phyloP scores from a whole-genome alignment of 1,140 invertebrate species.

The Drosophila ogumai region DNA sequence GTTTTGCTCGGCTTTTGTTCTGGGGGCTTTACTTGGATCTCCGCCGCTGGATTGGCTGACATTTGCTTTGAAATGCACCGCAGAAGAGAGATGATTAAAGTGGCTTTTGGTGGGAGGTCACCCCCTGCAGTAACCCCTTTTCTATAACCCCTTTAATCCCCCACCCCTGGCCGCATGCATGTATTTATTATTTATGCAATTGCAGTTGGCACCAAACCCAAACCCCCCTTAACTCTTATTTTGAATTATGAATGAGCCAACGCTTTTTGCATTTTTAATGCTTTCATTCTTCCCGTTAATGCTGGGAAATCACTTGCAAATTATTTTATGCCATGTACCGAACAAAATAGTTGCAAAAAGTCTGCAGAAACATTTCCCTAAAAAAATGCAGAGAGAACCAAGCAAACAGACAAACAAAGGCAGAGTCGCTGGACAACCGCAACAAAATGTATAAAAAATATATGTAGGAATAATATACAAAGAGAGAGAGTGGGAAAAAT shows the following conservation, averaged over 20 bases:
- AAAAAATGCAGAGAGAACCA: slow-evolving; percentile 7
- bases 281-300: slow-evolving; percentile 59
- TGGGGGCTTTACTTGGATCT: slow-evolving; percentile 52
- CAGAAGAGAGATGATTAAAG: slow-evolving; percentile 72
- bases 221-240: slow-evolving; percentile 10
- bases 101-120: slow-evolving; percentile 55
- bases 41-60: slow-evolving; percentile 41
- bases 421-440: slow-evolving; percentile 39
- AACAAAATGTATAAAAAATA: slow-evolving; percentile 7
- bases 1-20: slow-evolving; percentile 26
- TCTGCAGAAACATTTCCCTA: slow-evolving; percentile 17
- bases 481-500: neutral
- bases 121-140: neutral
- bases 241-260: slow-evolving; percentile 56
- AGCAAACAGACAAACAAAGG: slow-evolving; percentile 48
- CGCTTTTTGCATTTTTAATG: slow-evolving; percentile 73
- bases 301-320: slow-evolving; percentile 71
- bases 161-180: slow-evolving; percentile 1
- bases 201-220: slow-evolving; percentile 35
- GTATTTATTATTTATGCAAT: slow-evolving; percentile 41
- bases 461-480: neutral
- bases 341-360: slow-evolving; percentile 37
- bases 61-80: slow-evolving; percentile 75
- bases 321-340: slow-evolving; percentile 56
- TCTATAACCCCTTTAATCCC: neutral